phyloP scores from a whole-genome alignment of 2,113 vertebrate species.

The Pseudorectes ferrugineus region DNA sequence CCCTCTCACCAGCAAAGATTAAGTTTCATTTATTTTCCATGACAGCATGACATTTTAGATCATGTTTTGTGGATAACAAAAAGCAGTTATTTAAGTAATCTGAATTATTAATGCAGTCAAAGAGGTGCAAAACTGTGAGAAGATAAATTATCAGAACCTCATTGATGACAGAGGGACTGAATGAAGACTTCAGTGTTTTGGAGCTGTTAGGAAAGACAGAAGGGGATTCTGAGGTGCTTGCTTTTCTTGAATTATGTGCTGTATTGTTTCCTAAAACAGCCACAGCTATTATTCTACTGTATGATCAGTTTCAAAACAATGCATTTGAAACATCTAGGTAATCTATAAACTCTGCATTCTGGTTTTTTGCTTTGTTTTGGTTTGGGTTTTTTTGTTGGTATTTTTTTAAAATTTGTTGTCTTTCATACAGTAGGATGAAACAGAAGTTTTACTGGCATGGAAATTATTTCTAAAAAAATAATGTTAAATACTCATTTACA shows the following conservation, averaged over 20 bases:
- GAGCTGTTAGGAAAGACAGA: background rate
- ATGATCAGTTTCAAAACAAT: background rate
- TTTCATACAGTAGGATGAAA: background rate
- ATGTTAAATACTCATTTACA: background rate
- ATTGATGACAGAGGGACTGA: background rate
- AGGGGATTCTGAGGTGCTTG: background rate
- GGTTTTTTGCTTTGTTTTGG: accelerated
- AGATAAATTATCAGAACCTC: background rate
- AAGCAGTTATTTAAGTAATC: background rate
- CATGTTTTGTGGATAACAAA: background rate
- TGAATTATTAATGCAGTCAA: background rate
- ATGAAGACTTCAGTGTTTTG: background rate
- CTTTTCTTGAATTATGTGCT: background rate
- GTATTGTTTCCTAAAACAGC: background rate
- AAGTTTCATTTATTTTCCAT: background rate
- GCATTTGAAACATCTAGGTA: background rate
- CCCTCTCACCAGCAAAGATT: background rate
- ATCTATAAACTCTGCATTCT: background rate
- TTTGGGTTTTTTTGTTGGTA: accelerated
- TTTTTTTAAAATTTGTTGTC: background rate
- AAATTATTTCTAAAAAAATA: background rate
- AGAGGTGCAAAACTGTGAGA: background rate
- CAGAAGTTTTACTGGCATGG: background rate
- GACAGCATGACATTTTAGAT: background rate
- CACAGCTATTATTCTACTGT: background rate